Evolutionary conservation across 2,113 vertebrate species (phyloP).

Genomic region (Rhynchopsitta pachyrhyncha): DNA sequence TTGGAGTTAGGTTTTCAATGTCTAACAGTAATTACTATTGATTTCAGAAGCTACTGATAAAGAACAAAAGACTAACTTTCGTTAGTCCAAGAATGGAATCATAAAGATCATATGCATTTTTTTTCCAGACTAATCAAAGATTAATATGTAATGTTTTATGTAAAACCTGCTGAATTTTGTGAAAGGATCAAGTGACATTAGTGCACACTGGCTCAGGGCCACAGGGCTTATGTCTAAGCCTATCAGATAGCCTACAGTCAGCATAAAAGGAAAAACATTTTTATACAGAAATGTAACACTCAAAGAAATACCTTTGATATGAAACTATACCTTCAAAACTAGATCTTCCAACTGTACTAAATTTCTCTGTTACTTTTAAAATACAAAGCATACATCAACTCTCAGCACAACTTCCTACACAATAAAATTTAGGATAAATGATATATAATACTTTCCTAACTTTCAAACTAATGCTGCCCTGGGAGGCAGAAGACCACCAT

Average conservation of each 20-base stretch:
- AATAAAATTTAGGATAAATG: slow-evolving; percentile 19
- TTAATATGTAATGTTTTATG: background rate
- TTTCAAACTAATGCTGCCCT: slow-evolving; percentile 10
- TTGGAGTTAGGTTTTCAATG: background rate
- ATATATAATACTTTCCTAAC: background rate
- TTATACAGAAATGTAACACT: background rate
- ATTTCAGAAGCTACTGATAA: background rate
- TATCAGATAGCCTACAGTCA: background rate
- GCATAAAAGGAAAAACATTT: background rate
- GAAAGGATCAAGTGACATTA: background rate
- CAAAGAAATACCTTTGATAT: background rate
- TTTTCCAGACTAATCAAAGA: background rate
- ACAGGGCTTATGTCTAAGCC: background rate
- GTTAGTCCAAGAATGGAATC: background rate
- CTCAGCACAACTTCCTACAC: background rate
- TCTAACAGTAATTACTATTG: background rate
- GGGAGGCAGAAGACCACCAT: background rate
- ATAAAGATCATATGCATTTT: background rate
- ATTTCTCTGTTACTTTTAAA: background rate
- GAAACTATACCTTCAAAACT: background rate
- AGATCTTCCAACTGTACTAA: background rate
- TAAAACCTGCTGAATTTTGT: background rate
- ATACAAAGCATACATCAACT: background rate
- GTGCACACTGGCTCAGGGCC: background rate
- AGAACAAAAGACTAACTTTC: background rate